Conservation (phyloP, 2,888 invertebrate genomes). For the Apodemia zela region DNA sequence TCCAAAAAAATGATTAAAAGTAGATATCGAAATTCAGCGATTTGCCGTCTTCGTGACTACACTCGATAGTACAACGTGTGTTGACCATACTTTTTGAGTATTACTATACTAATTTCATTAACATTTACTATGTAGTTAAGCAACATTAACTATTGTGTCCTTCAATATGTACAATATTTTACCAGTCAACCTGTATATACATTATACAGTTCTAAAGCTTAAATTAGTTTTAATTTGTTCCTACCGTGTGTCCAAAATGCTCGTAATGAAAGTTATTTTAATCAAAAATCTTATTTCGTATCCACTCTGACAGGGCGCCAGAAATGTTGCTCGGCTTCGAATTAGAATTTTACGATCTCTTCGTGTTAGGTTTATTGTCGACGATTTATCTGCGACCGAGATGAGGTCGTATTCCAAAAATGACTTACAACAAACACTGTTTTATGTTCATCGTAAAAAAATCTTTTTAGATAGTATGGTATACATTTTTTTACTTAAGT, state of each 20-base stretch:
- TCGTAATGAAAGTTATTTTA: constrained; percentile 15
- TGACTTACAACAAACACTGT: constrained; percentile 71
- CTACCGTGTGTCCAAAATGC: constrained; percentile 4
- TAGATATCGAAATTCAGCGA: too few relatives aligned
- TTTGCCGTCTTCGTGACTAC: too few relatives aligned
- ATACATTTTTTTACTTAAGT: constrained; percentile 16
- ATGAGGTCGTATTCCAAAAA: constrained; percentile 75
- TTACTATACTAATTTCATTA: too few relatives aligned
- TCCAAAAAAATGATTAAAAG: too few relatives aligned
- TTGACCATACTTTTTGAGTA: too few relatives aligned
- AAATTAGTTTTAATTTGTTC: constrained; percentile 3
- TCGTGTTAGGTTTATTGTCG: constrained; percentile 77
- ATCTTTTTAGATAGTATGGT: constrained; percentile 20
- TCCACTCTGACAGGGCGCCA: constrained; percentile 34
- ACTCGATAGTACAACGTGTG: too few relatives aligned
- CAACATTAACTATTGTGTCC: too few relatives aligned
- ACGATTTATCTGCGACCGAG: constrained; percentile 71
- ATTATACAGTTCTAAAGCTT: background rate
- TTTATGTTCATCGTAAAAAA: constrained; percentile 61
- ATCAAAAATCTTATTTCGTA: constrained; percentile 15
- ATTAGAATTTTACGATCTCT: constrained; percentile 77
- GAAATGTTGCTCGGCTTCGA: constrained; percentile 52
- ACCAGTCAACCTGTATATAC: background rate
- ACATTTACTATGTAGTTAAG: too few relatives aligned
- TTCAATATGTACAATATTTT: background rate